phyloP scores from a whole-genome alignment of 2,113 vertebrate genomes.

The Scopus umbretta region DNA sequence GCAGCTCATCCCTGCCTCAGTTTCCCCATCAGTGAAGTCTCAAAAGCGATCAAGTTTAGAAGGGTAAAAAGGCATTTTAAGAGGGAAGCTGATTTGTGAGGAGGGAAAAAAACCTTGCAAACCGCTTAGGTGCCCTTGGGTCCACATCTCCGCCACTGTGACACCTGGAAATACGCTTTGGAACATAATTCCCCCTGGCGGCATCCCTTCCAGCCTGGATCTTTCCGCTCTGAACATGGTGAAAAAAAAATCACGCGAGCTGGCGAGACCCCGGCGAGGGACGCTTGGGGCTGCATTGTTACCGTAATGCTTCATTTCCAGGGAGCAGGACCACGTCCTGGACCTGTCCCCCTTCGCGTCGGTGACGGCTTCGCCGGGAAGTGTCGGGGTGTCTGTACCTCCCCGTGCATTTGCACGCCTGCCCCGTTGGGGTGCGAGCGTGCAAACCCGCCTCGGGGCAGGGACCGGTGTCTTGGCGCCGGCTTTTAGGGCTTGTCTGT shows the following conservation, averaged over 20 bases:
- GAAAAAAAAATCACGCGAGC: rapidly evolving
- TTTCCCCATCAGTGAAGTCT: background rate
- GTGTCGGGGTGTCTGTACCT: rapidly evolving
- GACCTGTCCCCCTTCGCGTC: background rate
- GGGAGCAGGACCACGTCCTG: rapidly evolving
- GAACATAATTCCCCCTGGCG: background rate
- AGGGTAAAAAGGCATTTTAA: background rate
- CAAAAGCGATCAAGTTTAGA: rapidly evolving
- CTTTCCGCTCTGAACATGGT: rapidly evolving
- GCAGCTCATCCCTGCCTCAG: background rate
- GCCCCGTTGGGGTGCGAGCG: background rate
- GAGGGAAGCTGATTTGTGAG: background rate
- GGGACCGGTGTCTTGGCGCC: rapidly evolving
- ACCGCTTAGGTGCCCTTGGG: too few relatives aligned
- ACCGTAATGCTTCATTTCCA: rapidly evolving
- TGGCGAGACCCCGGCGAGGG: rapidly evolving
- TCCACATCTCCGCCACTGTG: rapidly evolving
- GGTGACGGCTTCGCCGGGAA: background rate
- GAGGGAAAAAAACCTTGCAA: background rate
- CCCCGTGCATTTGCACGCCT: rapidly evolving
- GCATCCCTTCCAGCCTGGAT: background rate
- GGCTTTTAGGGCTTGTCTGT: rapidly evolving
- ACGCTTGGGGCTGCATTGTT: background rate
- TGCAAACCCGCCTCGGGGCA: background rate
- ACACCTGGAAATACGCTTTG: background rate